Conservation (phyloP, 2,888 invertebrate genomes). For the Drosophila infuscata region DNA sequence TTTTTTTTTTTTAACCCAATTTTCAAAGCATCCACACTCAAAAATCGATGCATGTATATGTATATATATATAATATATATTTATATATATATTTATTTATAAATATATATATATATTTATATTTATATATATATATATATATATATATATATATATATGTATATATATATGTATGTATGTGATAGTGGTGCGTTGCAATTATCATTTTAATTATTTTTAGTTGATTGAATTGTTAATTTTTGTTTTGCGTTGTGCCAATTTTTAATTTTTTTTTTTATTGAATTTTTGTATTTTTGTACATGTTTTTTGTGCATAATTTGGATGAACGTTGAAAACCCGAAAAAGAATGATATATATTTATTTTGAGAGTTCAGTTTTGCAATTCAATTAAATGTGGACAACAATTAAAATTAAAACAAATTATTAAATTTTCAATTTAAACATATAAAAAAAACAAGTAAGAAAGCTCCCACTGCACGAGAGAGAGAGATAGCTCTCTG, state of each 20-base stretch:
- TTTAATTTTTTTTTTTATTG: conserved; percentile 4
- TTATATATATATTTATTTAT: conserved; percentile 2
- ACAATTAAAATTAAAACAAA: conserved; percentile 6
- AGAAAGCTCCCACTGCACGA: neutral
- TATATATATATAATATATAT: neutral
- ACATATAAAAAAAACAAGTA: neutral
- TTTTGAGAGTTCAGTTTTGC: conserved; percentile 29
- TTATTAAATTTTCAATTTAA: neutral
- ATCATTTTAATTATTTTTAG: conserved; percentile 3
- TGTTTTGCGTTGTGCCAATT: conserved; percentile 10
- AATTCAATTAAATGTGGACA: conserved; percentile 13
- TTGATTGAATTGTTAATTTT: conserved; percentile 5
- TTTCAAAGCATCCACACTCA: conserved; percentile 22
- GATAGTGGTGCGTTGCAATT: conserved; percentile 3
- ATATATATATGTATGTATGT: neutral
- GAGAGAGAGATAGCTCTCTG: neutral
- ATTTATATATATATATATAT: too few species aligned
- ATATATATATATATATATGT: neutral
- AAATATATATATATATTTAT: neutral
- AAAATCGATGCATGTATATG: conserved; percentile 10
- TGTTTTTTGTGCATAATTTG: conserved; percentile 40
- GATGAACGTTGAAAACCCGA: conserved; percentile 45
- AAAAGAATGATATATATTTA: conserved; percentile 25
- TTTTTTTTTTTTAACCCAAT: conserved; percentile 7
- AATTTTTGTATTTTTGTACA: conserved; percentile 3